Conservation (phyloP, 2,797 vertebrate species). For the Podargus strigoides region DNA sequence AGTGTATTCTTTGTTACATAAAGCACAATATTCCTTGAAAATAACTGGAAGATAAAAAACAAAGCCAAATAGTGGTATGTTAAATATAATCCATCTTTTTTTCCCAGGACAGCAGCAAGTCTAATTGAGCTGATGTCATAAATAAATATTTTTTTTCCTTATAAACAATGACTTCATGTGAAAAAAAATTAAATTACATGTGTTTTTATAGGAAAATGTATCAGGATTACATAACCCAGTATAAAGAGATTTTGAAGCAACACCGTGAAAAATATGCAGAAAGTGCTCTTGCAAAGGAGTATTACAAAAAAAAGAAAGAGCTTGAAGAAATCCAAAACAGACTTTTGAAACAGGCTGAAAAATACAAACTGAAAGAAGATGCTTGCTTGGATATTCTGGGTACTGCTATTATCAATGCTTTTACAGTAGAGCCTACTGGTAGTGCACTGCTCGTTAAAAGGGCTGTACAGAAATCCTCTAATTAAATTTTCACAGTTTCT, state of each 20-base stretch:
- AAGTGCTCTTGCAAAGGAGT: constrained; percentile 62
- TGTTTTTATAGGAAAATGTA: constrained; percentile 70
- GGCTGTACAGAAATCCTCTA: background rate
- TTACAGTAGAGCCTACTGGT: background rate
- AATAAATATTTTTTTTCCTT: background rate
- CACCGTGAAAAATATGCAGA: constrained; percentile 67
- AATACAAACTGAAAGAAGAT: constrained; percentile 64
- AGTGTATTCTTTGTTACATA: background rate
- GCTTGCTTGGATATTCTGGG: constrained; percentile 63
- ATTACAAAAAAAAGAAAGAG: constrained; percentile 69
- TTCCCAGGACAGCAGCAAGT: background rate
- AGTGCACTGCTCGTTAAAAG: background rate
- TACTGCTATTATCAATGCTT: constrained; percentile 42
- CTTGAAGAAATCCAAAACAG: constrained; percentile 70
- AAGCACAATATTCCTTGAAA: background rate
- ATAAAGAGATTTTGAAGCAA: constrained; percentile 69
- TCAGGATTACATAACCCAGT: constrained; percentile 65
- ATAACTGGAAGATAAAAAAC: background rate
- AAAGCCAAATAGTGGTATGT: background rate
- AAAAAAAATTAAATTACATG: background rate
- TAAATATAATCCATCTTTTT: background rate
- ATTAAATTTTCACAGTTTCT: background rate
- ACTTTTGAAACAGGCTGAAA: constrained; percentile 57
- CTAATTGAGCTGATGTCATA: background rate
- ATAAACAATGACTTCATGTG: background rate